These are phyloP conservation scores for Thereva nobilitata DNA, from an alignment of 2,888 invertebrate genomes.

Conservation along the genomic window DNA sequence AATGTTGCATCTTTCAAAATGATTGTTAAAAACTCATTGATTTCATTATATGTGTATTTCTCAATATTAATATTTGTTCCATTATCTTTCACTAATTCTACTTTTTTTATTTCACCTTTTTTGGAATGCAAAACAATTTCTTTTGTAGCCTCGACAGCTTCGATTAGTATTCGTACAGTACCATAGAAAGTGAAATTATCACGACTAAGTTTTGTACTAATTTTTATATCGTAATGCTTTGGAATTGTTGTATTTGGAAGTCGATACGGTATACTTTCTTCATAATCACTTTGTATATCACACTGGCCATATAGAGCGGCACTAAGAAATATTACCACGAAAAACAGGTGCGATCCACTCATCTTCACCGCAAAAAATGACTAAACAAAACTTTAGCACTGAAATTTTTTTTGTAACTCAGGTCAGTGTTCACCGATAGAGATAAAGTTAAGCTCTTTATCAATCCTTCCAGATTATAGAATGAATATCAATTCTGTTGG, in stretches of 20 bases:
- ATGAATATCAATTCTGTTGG: no score
- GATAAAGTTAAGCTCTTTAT: no score
- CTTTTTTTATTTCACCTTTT: constrained; percentile 7
- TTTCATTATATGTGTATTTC: not conserved
- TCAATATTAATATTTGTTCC: not conserved
- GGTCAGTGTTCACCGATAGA: no score
- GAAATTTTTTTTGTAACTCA: no score
- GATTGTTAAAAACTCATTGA: constrained; percentile 34
- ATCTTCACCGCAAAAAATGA: no score
- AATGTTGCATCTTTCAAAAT: constrained; percentile 29
- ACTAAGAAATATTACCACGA: no score
- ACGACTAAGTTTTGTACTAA: constrained; percentile 60
- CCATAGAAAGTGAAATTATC: constrained; percentile 54
- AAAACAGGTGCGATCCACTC: no score
- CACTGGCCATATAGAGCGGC: no score
- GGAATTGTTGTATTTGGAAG: constrained; percentile 63
- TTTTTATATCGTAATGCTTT: constrained; percentile 60
- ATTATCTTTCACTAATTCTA: not conserved
- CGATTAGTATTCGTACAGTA: constrained; percentile 58
- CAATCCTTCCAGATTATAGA: no score
- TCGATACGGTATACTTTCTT: constrained; percentile 55
- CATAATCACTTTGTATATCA: not conserved
- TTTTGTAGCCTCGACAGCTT: constrained; percentile 58
- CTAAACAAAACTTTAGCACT: no score
- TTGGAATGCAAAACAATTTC: constrained; percentile 54